Evolutionary conservation across 2,113 vertebrate species (phyloP), one percentile per base, ranked within the genome.

Genomic region (Cinclus cinclus): DNA sequence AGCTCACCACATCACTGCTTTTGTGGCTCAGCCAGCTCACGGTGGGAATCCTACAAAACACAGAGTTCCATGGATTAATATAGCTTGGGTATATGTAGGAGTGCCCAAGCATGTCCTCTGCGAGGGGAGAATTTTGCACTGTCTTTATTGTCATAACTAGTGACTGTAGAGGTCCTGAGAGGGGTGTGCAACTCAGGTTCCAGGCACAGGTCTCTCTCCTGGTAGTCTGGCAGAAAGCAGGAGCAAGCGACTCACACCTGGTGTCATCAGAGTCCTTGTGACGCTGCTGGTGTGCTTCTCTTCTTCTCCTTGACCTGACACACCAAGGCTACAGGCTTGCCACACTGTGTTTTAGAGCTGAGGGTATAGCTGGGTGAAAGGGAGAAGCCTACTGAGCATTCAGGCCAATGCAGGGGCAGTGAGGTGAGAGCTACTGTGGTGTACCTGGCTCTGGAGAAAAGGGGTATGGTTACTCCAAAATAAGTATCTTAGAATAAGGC

Each of bases 51-150:
- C 39, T 49, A 46, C 27, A 33, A 73, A 63, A 22, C 39, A 71
- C 37, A 27, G 47, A 52, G 25, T 52, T 53, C 68, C 47, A 22
- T 21, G 68, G 47, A 46, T 53, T 63, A 16, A 22, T 46, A 9
- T 15, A 44, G 14, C 14, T 63, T 18, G 39, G 14, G 3, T 15
- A 1, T 31, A 17, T 18, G 16, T 71, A 47, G 47, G 39, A 37
- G 18, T 7, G 22, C 27, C 33, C 39, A 37, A 63, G 49, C 13
- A 37, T 39, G 11, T 53, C 6, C 3, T 14, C 58, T 33, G 27
- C 1, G 0, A 46, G 33, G 22, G 27, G 58, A 22, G 39, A 18
- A 33, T 53, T 63, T 63, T 25, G 10, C 13, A 2, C 35, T 23
- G 22, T 31, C 10, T 33, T 52, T 64, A 7, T 52, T 42, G 24